These are phyloP conservation scores for Brachyptera putata DNA, from an alignment of 2,888 invertebrate species.

Conservation along the genomic window DNA sequence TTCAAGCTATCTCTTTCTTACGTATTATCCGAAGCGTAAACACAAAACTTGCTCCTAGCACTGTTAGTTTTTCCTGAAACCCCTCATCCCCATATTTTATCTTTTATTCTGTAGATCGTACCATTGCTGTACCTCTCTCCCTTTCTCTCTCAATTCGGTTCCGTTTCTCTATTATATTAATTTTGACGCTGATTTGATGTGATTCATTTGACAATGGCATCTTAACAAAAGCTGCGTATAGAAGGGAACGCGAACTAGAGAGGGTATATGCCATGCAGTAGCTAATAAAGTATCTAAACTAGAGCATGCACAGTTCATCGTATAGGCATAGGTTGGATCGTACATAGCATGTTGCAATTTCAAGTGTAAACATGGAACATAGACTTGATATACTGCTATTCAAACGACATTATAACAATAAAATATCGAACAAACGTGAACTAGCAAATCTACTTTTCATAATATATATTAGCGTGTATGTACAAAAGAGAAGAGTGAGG, in stretches of 20 bases:
- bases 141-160: background rate
- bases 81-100: conserved; percentile 14
- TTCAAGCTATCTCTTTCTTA: conserved; percentile 3
- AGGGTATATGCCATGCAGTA: background rate
- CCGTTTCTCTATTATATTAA: conserved; percentile 30
- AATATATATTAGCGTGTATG: too few species aligned
- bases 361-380: conserved; percentile 25
- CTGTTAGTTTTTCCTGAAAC: conserved; percentile 18
- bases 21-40: conserved; percentile 11
- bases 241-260: background rate
- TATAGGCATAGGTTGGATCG: too few species aligned
- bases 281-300: too few species aligned
- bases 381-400: background rate
- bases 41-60: background rate
- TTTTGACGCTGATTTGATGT: conserved; percentile 33
- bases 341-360: conserved; percentile 29
- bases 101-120: conserved; percentile 11
- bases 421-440: background rate
- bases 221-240: conserved; percentile 30
- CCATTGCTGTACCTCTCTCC: conserved; percentile 14
- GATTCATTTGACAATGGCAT: conserved; percentile 31
- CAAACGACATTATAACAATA: background rate
- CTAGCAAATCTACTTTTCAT: too few species aligned
- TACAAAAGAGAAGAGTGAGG: too few species aligned
- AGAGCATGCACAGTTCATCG: too few species aligned